Conservation (phyloP, 2,113 vertebrate genomes). For the Ochotona princeps region DNA sequence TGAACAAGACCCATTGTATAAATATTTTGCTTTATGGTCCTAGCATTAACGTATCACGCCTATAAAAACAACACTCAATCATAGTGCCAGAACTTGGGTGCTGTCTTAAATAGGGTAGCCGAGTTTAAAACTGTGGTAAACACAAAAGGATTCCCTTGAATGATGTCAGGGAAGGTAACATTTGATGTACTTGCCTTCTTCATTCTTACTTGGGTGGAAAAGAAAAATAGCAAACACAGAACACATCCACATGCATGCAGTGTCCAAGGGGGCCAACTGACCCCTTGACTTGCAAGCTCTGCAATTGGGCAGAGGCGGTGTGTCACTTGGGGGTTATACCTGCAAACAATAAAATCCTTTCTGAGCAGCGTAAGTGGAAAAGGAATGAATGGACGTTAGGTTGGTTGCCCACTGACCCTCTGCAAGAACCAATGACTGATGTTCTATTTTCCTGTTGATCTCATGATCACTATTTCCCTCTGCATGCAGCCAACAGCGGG, state of each 20-base stretch:
- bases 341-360: neutral
- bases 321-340: neutral
- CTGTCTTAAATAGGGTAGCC: slow-evolving; percentile 68
- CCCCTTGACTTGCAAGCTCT: neutral
- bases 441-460: neutral
- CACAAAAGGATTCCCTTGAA: slow-evolving; percentile 52
- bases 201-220: slow-evolving; percentile 19
- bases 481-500: neutral
- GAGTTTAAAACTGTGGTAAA: slow-evolving; percentile 70
- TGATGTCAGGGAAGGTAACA: slow-evolving; percentile 1
- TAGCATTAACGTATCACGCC: slow-evolving; percentile 63
- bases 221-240: neutral
- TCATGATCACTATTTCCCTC: neutral
- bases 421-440: neutral
- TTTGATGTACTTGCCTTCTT: slow-evolving; percentile 35
- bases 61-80: slow-evolving; percentile 63
- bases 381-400: neutral
- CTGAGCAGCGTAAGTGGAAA: neutral
- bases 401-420: neutral
- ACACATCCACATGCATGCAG: neutral
- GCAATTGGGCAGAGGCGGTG: neutral
- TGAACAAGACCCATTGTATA: slow-evolving; percentile 63
- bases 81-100: neutral
- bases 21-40: slow-evolving; percentile 73
- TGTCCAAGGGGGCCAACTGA: accelerated